These are phyloP conservation scores for Lutjanus erythropterus DNA, from an alignment of 2,113 vertebrate species.

Conservation along the genomic window DNA sequence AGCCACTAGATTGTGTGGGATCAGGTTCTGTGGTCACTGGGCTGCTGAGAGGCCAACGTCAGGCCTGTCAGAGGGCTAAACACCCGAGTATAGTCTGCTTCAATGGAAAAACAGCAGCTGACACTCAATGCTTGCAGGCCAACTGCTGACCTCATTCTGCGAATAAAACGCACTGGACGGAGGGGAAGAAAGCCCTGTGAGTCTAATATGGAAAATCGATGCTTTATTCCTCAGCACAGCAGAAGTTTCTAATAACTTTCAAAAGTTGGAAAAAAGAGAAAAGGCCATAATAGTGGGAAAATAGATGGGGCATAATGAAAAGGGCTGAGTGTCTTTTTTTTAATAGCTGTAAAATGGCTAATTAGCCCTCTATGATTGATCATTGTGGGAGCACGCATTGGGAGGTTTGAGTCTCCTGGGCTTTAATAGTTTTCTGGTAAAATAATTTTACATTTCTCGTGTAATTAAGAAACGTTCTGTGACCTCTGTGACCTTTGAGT, in stretches of 20 bases:
- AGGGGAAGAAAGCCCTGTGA: conserved; percentile 29
- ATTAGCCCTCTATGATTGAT: conserved; percentile 76
- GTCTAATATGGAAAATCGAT: conserved; percentile 40
- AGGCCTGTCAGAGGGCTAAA: conserved; percentile 76
- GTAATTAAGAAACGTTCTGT: conserved; percentile 63
- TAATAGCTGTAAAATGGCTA: conserved; percentile 76
- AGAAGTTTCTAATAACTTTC: conserved; percentile 70
- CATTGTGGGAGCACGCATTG: conserved; percentile 52
- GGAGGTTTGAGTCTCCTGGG: conserved; percentile 72
- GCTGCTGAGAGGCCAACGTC: conserved; percentile 63
- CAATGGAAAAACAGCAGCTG: conserved; percentile 82
- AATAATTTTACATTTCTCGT: conserved; percentile 75
- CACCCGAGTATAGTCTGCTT: conserved; percentile 70
- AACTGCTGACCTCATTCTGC: conserved; percentile 76
- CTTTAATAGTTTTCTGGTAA: conserved; percentile 72
- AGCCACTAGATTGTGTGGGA: conserved; percentile 62
- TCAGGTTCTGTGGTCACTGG: conserved; percentile 78
- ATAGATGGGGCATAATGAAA: conserved; percentile 73
- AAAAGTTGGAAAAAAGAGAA: conserved; percentile 54
- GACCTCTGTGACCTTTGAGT: conserved; percentile 52
- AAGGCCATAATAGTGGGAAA: conserved; percentile 56
- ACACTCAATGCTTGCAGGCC: conserved; percentile 75
- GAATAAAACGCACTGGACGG: conserved; percentile 33
- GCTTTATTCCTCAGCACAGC: conserved; percentile 33
- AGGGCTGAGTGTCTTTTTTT: conserved; percentile 66